These are phyloP conservation scores for Trichomalopsis sarcophagae DNA, from an alignment of 1,140 invertebrate genomes.

Conservation along the genomic window DNA sequence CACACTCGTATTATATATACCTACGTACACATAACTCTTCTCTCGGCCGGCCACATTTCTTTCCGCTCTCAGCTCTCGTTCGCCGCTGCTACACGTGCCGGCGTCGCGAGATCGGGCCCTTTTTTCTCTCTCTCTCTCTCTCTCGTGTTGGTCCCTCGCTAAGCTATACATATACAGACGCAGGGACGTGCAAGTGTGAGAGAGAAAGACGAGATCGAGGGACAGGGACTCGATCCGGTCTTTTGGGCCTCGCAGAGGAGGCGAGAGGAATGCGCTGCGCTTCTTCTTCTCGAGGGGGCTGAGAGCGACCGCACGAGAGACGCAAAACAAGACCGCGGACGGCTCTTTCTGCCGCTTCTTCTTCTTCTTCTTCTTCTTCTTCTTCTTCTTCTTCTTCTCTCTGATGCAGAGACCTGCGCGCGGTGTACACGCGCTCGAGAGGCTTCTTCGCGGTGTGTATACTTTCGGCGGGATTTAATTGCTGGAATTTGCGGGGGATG, in stretches of 20 bases:
- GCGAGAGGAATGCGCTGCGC: constrained; percentile 37
- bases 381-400: not conserved
- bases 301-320: not conserved
- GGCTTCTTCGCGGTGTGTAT: not conserved
- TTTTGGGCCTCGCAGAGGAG: constrained; percentile 20
- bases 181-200: not conserved
- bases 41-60: not conserved
- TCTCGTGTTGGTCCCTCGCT: not conserved
- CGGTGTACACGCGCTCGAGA: not conserved
- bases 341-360: not conserved
- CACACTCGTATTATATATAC: not conserved
- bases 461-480: too few species aligned
- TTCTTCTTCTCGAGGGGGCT: not conserved
- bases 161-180: not conserved
- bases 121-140: not conserved
- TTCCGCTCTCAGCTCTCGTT: constrained; percentile 1
- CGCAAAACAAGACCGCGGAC: not conserved
- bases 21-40: not conserved
- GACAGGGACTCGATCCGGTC: constrained; percentile 35
- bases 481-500: not conserved
- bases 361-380: too few species aligned
- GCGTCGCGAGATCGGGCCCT: not conserved
- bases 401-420: not conserved
- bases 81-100: not conserved
- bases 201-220: not conserved